Evolutionary conservation across 2,797 vertebrate genomes (phyloP), one percentile per base, ranked within the genome.

Genomic region (Catharus ustulatus): DNA sequence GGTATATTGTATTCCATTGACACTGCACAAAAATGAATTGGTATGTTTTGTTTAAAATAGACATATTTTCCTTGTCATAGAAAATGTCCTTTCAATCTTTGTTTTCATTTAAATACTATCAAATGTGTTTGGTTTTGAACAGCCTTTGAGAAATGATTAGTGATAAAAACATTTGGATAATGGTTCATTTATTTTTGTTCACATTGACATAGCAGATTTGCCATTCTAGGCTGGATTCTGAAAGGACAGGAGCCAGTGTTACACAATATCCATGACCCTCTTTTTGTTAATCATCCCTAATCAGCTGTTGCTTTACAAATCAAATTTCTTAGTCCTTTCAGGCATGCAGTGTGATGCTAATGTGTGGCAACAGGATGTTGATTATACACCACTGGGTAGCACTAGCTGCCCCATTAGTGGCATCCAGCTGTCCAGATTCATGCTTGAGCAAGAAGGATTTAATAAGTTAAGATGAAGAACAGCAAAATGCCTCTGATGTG

Each of bases 291-390:
- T 94, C 46, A 92, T 87, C 42, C 42, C 45, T 91, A 80, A 94
- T 94, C 95, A 96, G 89, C 84, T 96, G 89, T 69, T 87, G 73
- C 77, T 87, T 94, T 66, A 94, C 68, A 96, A 96, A 96, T 91
- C 77, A 88, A 76, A 84, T 87, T 94, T 95, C 83, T 84, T 42
- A 87, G 84, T 57, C 75, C 76, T 91, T 90, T 84, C 83, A 97
- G 51, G 66, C 94, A 88, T 89, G 67, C 26, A 30, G 48, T 23
- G 40, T 87, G 63, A 96, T 78, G 76, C 51, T 93, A 67, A 95
- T 77, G 36, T 68, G 54, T 62, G 73, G 54, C 68, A 93, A 93
- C 80, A 85, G 81, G 93, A 95, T 40, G 66, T 32, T 94, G 71
- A 96, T 90, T 91, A 91, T 32, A 94, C 84, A 94, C 55, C 78